Evolutionary conservation across 2,888 invertebrate genomes (phyloP).

Genomic region (Phytoseiulus persimilis): DNA sequence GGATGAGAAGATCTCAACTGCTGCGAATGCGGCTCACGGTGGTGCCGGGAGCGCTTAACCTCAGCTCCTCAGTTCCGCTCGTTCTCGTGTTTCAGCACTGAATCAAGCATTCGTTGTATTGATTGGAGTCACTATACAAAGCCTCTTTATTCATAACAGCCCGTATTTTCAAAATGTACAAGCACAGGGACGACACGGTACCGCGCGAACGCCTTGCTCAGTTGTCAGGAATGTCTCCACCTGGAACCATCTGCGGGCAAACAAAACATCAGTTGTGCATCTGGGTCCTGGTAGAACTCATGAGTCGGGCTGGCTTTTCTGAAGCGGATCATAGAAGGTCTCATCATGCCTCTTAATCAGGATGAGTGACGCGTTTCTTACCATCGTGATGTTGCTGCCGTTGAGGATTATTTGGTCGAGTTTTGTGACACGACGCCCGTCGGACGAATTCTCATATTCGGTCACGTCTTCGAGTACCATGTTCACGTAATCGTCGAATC

Average conservation of each 20-base stretch:
- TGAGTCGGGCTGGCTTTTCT: too few species aligned
- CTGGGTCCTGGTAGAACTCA: slow-evolving; percentile 35
- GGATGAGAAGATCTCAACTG: too few species aligned
- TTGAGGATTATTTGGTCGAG: slow-evolving; percentile 94
- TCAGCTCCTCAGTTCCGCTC: too few species aligned
- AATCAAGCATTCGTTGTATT: too few species aligned
- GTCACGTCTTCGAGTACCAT: slow-evolving; percentile 96
- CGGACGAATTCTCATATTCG: slow-evolving; percentile 93
- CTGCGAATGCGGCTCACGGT: too few species aligned
- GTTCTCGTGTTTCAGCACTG: too few species aligned
- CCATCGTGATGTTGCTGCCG: slow-evolving; percentile 99
- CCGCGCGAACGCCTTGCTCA: slow-evolving; percentile 35
- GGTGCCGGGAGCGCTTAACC: too few species aligned
- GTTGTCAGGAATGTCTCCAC: slow-evolving; percentile 66
- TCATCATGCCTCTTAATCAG: too few species aligned
- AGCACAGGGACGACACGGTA: background rate
- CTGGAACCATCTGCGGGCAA: slow-evolving; percentile 64
- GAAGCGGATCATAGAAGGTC: too few species aligned
- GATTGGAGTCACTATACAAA: too few species aligned
- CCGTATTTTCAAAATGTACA: background rate
- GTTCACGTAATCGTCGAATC: slow-evolving; percentile 97
- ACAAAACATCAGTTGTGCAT: slow-evolving; percentile 43
- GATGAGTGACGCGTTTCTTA: slow-evolving; percentile 49
- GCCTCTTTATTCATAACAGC: background rate
- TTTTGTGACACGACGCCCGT: slow-evolving; percentile 89